Evolutionary conservation across 2,888 invertebrate species (phyloP).

Genomic region (Andrena flavipes): DNA sequence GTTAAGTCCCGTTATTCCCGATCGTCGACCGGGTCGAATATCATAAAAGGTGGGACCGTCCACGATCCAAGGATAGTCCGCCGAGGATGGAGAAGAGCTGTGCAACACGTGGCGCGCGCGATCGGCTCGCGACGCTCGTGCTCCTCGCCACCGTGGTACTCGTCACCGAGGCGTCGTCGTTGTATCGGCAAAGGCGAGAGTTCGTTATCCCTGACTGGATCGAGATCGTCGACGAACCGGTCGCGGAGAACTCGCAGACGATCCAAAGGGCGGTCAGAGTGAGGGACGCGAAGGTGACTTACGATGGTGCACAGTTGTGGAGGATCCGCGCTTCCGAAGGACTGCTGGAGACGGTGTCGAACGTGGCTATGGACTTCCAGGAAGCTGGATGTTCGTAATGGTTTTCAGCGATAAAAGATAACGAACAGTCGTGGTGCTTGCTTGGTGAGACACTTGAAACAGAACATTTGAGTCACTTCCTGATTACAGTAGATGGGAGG

Average conservation of each 20-base stretch:
- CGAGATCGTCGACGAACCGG: constrained; percentile 63
- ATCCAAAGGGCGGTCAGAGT: constrained; percentile 63
- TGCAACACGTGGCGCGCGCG: constrained; percentile 18
- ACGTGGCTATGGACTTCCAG: constrained; percentile 84
- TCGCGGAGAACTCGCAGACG: constrained; percentile 41
- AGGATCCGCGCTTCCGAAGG: constrained; percentile 87
- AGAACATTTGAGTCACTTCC: no score
- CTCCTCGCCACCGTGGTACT: constrained; percentile 49
- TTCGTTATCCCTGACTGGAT: constrained; percentile 53
- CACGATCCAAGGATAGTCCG: constrained; percentile 74
- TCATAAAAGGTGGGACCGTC: constrained; percentile 79
- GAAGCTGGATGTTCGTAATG: constrained; percentile 86
- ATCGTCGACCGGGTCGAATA: constrained; percentile 73
- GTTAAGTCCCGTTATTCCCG: constrained; percentile 76
- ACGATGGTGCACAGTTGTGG: constrained; percentile 92
- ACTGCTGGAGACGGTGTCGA: constrained; percentile 85
- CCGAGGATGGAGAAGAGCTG: constrained; percentile 55
- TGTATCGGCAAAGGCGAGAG: constrained; percentile 45
- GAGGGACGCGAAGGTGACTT: constrained; percentile 86
- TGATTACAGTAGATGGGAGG: no score
- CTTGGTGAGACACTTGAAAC: no score
- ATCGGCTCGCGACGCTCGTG: constrained; percentile 20
- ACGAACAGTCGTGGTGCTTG: no score
- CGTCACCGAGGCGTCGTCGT: constrained; percentile 45
- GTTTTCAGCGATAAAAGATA: neutral